A percentile compares a stretch with the other conserved stretches of the same genome.
Conservation (phyloP, 1,140 invertebrate genomes). For the Neodiprion pinetum region DNA sequence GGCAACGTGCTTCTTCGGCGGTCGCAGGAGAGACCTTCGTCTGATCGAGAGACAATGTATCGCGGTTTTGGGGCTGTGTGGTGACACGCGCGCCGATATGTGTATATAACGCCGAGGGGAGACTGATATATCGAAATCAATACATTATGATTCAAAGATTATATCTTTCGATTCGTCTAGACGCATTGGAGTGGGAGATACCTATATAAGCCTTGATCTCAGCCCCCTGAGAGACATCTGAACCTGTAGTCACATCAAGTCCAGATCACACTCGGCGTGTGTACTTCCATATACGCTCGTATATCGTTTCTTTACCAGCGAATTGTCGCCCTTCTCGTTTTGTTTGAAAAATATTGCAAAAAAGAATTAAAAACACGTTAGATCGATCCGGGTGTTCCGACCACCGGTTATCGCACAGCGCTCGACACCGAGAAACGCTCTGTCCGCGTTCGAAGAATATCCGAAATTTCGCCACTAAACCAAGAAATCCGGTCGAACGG, state of each 20-base stretch:
- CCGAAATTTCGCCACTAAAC: neutral
- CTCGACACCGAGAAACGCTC: too few species aligned
- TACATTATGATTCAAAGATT: slow-evolving; percentile 60
- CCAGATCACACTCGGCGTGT: neutral
- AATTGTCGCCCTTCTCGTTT: slow-evolving; percentile 20
- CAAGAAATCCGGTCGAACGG: neutral
- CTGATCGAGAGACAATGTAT: neutral
- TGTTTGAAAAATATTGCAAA: neutral
- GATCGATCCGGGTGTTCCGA: neutral
- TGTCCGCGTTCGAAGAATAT: neutral
- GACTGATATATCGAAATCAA: slow-evolving; percentile 46
- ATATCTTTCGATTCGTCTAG: slow-evolving; percentile 59
- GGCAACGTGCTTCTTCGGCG: neutral
- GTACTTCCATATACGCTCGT: slow-evolving; percentile 9
- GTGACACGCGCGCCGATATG: neutral
- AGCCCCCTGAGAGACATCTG: slow-evolving; percentile 32
- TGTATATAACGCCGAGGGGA: neutral
- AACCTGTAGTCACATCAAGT: slow-evolving; percentile 22
- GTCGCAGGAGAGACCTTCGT: neutral
- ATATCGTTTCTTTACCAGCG: slow-evolving; percentile 22
- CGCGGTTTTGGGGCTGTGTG: neutral
- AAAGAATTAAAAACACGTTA: neutral
- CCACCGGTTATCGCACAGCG: neutral
- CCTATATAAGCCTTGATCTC: slow-evolving; percentile 46
- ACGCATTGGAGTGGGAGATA: slow-evolving; percentile 45